These are phyloP conservation scores for Dermatemys mawii DNA, from an alignment of 2,113 vertebrate genomes.

Conservation along the genomic window DNA sequence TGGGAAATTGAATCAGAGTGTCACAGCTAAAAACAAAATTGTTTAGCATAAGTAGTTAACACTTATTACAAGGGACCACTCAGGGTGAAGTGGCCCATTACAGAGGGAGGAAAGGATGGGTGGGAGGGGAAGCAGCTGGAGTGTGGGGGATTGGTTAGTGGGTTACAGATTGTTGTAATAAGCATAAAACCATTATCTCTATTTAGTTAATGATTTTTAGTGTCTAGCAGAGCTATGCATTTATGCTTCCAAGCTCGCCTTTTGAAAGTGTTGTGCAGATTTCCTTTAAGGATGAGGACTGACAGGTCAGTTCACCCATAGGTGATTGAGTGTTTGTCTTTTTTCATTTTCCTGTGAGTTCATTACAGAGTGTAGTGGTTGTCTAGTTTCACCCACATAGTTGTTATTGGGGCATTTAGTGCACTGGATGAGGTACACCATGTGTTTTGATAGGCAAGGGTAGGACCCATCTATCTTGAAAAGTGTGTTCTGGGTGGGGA, in stretches of 20 bases:
- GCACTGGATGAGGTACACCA: neutral
- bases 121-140: neutral
- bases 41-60: neutral
- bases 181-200: neutral
- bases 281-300: neutral
- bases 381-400: too few species aligned
- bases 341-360: too few species aligned
- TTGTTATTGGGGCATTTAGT: neutral
- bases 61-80: neutral
- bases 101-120: neutral
- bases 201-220: neutral
- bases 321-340: too few species aligned
- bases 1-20: neutral
- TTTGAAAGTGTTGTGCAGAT: neutral
- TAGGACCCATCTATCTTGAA: neutral
- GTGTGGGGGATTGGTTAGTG: neutral
- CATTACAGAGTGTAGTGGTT: too few species aligned
- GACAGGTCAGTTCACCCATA: neutral
- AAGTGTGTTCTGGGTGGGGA: neutral
- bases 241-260: neutral
- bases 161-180: neutral
- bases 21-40: neutral
- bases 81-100: neutral
- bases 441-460: neutral
- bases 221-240: neutral